A percentile compares a stretch with the other conserved stretches of the same genome.
Conservation (phyloP, 92 coral and sea anemone species). For the Phenganax stokvisi region DNA sequence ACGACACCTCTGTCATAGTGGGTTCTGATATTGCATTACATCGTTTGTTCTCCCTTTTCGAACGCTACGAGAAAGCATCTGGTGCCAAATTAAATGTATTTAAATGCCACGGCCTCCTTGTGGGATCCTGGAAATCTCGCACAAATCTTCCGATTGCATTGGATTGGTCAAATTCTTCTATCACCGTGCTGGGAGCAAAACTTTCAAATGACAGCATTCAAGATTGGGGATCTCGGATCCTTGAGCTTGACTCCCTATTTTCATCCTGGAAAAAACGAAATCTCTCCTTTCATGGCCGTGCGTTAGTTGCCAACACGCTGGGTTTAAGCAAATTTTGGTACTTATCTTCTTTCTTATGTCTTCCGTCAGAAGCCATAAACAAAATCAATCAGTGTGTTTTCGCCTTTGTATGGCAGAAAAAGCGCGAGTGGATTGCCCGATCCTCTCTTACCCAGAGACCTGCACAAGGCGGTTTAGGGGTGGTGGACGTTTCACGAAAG, state of each 20-base stretch:
- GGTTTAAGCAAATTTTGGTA: conserved; percentile 42
- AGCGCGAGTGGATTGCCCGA: conserved; percentile 11
- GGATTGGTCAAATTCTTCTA: not conserved
- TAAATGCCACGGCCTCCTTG: conserved; percentile 26
- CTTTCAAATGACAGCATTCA: not conserved
- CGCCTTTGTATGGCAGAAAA: conserved; percentile 22
- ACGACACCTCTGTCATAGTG: conserved; percentile 36
- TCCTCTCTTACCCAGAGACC: not conserved
- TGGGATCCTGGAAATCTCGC: conserved; percentile 3
- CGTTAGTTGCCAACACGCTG: conserved; percentile 25
- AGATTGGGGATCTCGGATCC: conserved; percentile 21
- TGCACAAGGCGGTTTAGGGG: not conserved
- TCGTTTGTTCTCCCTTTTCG: not conserved
- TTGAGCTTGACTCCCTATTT: not conserved
- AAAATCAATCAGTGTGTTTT: not conserved
- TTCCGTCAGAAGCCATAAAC: not conserved
- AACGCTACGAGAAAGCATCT: not conserved
- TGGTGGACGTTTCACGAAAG: not conserved
- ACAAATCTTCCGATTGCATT: not conserved
- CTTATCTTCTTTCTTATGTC: not conserved
- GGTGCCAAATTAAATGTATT: conserved; percentile 15
- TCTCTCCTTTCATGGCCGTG: conserved; percentile 11
- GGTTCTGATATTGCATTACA: not conserved
- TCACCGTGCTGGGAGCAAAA: conserved; percentile 28
- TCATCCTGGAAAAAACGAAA: conserved; percentile 23